A percentile compares a stretch with the other conserved stretches of the same genome.
Evolutionary conservation across 1,140 invertebrate genomes (phyloP).

Genomic region (Mylabris phalerata): DNA sequence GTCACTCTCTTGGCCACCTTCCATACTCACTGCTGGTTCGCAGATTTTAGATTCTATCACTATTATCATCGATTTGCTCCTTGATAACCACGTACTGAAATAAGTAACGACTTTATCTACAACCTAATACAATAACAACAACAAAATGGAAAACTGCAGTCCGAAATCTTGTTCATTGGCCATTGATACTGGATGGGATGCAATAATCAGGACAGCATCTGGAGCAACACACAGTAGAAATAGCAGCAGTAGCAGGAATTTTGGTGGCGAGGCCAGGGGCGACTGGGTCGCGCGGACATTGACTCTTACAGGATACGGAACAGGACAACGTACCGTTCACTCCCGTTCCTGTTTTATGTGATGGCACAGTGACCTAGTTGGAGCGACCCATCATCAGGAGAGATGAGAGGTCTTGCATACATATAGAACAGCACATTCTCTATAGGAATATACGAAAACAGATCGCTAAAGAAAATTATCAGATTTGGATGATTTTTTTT

Average conservation of each 20-base stretch:
- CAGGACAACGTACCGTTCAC: slow-evolving; percentile 4
- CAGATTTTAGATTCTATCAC: not conserved
- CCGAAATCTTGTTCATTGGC: slow-evolving; percentile 5
- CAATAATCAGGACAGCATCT: not conserved
- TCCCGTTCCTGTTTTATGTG: not conserved
- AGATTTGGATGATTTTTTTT: no score
- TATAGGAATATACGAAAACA: no score
- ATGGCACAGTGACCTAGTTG: slow-evolving; percentile 30
- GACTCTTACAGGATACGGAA: slow-evolving; percentile 21
- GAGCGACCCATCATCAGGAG: not conserved
- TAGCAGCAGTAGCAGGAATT: not conserved
- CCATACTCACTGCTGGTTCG: no score
- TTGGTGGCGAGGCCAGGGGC: not conserved
- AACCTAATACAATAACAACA: no score
- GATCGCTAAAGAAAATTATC: no score
- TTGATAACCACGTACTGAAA: not conserved
- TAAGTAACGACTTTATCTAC: not conserved
- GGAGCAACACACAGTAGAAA: not conserved
- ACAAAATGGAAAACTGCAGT: slow-evolving; percentile 13
- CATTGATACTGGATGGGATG: not conserved
- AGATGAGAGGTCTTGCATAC: no score
- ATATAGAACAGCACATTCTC: no score
- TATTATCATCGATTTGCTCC: not conserved
- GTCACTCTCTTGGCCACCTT: not conserved
- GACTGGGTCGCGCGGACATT: slow-evolving; percentile 22